Base-by-base conservation (phyloP, 2,113 vertebrate species). In the Cyanocitta stelleri region DNA sequence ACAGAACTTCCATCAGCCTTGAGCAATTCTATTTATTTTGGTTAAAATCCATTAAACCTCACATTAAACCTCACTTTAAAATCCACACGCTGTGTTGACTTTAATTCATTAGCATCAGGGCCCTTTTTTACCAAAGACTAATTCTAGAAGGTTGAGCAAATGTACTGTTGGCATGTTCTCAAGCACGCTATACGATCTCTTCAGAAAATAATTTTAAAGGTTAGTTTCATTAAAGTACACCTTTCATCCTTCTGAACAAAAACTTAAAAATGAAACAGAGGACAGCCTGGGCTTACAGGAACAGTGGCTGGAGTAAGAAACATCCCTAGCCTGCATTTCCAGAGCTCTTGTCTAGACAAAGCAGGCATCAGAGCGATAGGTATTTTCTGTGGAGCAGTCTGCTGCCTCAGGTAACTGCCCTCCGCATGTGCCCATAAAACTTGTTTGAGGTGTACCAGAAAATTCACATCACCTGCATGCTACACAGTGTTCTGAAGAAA, bases 181-280 rank as follows among this genome's bases (percentile, higher is more conserved):
- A 67, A 69, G 62, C 35, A 68, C 0, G 5, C 35, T 39, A 33
- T 16, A 66, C 6, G 3, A 77, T 58, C 52, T 86, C 79, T 64
- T 86, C 14, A 44, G 80, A 93, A 95, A 87, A 84, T 75, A 93
- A 76, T 91, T 95, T 90, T 32, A 44, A 80, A 85, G n/a, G 79
- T 71, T 49, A 51, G 7, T 82, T 81, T 90, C 54, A 71, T 52
- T 62, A 88, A 91, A 83, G 51, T 35, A 39, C 33, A 51, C 59
- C 58, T 69, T 89, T 85, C 35, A 79, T 29, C 30, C 44, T 56
- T 46, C 18, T 56, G 68, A 88, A 64, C 7, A 35, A 73, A 88
- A 83, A 26, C 51, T 74, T 85, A 49, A 85, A 68, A 87, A 39
- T 29, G 2, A 81, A 94, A 85, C 2, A 48, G 24, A 48, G 39